These are phyloP conservation scores for Eristalinus aeneus DNA, from an alignment of 2,888 invertebrate genomes.

Conservation along the genomic window DNA sequence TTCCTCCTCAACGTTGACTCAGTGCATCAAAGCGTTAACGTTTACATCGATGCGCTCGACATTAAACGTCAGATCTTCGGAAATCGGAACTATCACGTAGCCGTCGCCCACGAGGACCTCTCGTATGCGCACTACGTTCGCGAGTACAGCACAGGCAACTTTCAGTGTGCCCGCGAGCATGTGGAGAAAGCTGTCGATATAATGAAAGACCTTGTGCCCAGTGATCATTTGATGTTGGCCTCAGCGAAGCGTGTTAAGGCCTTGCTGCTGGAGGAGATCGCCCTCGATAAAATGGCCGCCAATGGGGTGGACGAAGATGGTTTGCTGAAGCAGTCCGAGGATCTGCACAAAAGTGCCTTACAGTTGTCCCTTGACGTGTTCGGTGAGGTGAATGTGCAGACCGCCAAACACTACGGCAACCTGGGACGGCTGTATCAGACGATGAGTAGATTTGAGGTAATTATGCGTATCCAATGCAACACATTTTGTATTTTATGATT, in stretches of 20 bases:
- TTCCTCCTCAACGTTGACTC: constrained; percentile 94
- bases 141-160: constrained; percentile 94
- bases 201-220: constrained; percentile 89
- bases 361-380: constrained; percentile 90
- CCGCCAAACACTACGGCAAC: constrained; percentile 97
- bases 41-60: constrained; percentile 89
- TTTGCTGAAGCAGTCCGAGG: constrained; percentile 89
- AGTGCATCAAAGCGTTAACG: constrained; percentile 90
- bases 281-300: constrained; percentile 86
- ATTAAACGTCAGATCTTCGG: constrained; percentile 90
- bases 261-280: constrained; percentile 95
- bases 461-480: constrained; percentile 10
- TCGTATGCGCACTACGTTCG: constrained; percentile 96
- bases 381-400: constrained; percentile 96
- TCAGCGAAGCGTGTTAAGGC: constrained; percentile 96
- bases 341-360: constrained; percentile 91
- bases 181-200: constrained; percentile 91
- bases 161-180: constrained; percentile 90
- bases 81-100: constrained; percentile 92
- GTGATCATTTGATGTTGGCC: constrained; percentile 91
- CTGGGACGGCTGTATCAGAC: constrained; percentile 96
- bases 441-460: constrained; percentile 91
- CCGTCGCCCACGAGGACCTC: constrained; percentile 94
- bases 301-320: constrained; percentile 82
- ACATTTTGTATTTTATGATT: constrained; percentile 36